A percentile compares a stretch with the other conserved stretches of the same genome.
Evolutionary conservation across 2,888 invertebrate species (phyloP).

Genomic region (Dryadula phaetusa): DNA sequence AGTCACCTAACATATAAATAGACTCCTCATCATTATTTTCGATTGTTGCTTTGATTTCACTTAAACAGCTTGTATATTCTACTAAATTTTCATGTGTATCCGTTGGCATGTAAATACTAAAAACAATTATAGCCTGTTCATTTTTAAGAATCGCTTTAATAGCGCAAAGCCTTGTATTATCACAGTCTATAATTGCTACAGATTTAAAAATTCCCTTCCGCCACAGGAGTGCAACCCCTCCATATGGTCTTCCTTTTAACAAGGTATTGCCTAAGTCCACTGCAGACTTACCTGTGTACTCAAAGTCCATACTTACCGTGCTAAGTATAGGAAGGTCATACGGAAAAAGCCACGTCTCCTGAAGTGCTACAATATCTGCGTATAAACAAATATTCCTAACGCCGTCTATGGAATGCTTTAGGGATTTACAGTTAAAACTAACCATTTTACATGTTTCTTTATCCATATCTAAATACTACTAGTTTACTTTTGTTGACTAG

Average conservation of each 20-base stretch:
- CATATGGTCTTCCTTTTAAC: slow-evolving; percentile 29
- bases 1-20: slow-evolving; percentile 38
- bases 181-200: slow-evolving; percentile 31
- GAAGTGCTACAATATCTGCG: slow-evolving; percentile 30
- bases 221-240: slow-evolving; percentile 38
- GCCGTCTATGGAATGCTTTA: slow-evolving; percentile 31
- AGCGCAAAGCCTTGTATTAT: slow-evolving; percentile 18
- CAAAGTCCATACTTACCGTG: slow-evolving; percentile 22
- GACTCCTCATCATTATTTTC: slow-evolving; percentile 36
- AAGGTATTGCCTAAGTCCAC: slow-evolving; percentile 14
- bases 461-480: too few species aligned
- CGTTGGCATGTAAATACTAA: slow-evolving; percentile 43
- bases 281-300: slow-evolving; percentile 22
- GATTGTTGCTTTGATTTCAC: slow-evolving; percentile 35
- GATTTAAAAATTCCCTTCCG: slow-evolving; percentile 5
- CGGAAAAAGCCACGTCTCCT: slow-evolving; percentile 37
- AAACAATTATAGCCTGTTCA: slow-evolving; percentile 32
- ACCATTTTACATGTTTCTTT: slow-evolving; percentile 24
- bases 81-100: slow-evolving; percentile 34
- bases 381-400: slow-evolving; percentile 32
- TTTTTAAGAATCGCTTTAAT: slow-evolving; percentile 13
- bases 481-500: background rate
- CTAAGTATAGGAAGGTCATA: slow-evolving; percentile 27
- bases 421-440: slow-evolving; percentile 36
- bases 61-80: slow-evolving; percentile 41